Percentiles rank a stretch among this genome's conserved stretches.
Conservation (phyloP, 1,140 invertebrate species). For the Drosophila arawakana region DNA sequence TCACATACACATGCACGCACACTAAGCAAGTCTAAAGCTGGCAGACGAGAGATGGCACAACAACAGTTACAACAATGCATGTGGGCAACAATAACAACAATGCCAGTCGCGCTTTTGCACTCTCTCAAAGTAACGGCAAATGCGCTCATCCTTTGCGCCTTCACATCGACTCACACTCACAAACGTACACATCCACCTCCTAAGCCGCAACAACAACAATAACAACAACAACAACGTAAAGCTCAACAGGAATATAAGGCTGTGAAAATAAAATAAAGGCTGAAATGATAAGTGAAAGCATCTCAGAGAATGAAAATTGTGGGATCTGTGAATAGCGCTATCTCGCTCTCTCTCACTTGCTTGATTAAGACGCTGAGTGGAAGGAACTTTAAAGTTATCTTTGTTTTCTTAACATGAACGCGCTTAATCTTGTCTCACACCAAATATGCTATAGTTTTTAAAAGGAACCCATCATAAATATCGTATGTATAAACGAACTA, state of each 20-base stretch:
- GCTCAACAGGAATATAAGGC: constrained; percentile 65
- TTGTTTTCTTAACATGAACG: no score
- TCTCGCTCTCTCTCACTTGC: no score
- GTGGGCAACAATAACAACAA: constrained; percentile 57
- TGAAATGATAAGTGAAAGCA: constrained; percentile 69
- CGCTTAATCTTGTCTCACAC: no score
- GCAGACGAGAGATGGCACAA: constrained; percentile 75
- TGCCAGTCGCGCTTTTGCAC: constrained; percentile 71
- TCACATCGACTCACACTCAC: constrained; percentile 21
- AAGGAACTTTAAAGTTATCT: no score
- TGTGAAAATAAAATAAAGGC: constrained; percentile 81
- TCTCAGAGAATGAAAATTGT: constrained; percentile 18
- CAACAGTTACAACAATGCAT: constrained; percentile 52
- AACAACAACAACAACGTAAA: constrained; percentile 30
- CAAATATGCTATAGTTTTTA: no score
- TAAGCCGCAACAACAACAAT: constrained; percentile 60
- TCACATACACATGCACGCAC: constrained; percentile 24
- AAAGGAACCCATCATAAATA: no score
- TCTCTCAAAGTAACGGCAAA: constrained; percentile 64
- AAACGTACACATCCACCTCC: constrained; percentile 37
- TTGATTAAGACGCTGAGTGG: no score
- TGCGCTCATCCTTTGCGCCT: constrained; percentile 70
- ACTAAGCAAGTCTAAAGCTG: constrained; percentile 67
- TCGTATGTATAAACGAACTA: no score
- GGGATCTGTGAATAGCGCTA: constrained; percentile 4